These are phyloP conservation scores for Torymus aiolomorphi DNA, from an alignment of 2,888 invertebrate genomes.

Conservation along the genomic window DNA sequence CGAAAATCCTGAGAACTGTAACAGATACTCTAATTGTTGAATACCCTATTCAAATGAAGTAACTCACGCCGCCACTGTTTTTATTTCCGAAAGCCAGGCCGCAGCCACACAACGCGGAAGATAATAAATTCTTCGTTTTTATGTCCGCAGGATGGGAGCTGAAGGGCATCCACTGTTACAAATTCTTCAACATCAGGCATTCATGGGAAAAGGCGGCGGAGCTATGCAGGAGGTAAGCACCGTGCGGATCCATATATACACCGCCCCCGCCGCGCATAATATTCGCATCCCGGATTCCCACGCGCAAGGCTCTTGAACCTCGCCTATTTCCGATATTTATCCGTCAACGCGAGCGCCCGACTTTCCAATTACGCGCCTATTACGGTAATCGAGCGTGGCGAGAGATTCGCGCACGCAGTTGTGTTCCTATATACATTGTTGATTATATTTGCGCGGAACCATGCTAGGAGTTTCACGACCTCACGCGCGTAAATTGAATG, in stretches of 20 bases:
- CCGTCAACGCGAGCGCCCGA: background rate
- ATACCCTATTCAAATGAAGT: too few species aligned
- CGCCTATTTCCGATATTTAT: constrained; percentile 16
- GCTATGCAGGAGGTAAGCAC: constrained; percentile 90
- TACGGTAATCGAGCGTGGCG: constrained; percentile 32
- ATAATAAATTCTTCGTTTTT: constrained; percentile 47
- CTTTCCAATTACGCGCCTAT: constrained; percentile 38
- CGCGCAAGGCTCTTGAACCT: constrained; percentile 7
- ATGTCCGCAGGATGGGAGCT: constrained; percentile 88
- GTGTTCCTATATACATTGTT: too few species aligned
- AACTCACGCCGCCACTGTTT: too few species aligned
- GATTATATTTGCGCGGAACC: too few species aligned
- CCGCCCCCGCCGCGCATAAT: background rate
- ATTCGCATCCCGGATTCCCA: constrained; percentile 26
- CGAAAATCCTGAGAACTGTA: too few species aligned
- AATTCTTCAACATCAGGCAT: constrained; percentile 96
- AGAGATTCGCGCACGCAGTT: too few species aligned
- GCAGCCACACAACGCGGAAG: too few species aligned
- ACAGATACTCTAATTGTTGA: too few species aligned
- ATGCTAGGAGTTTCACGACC: background rate
- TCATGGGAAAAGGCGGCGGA: constrained; percentile 97
- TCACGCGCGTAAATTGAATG: constrained; percentile 24
- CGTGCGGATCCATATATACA: too few species aligned
- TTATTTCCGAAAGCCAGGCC: too few species aligned
- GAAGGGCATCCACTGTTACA: constrained; percentile 93